Conservation (phyloP, 1,140 invertebrate species). For the Metopolophium dirhodum region DNA sequence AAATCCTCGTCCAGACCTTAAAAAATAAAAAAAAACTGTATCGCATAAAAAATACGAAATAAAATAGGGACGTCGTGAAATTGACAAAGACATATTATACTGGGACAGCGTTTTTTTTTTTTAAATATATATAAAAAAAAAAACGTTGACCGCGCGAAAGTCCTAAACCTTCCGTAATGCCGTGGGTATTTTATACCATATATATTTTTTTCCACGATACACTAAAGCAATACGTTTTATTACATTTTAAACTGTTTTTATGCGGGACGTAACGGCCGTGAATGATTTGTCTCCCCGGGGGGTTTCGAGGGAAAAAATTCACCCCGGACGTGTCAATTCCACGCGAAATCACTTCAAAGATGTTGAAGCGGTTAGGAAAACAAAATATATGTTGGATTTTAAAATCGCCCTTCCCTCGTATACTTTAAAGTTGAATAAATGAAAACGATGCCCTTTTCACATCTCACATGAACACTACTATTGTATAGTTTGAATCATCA, state of each 20-base stretch:
- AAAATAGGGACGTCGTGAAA: constrained; percentile 56
- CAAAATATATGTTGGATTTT: constrained; percentile 45
- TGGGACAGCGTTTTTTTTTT: constrained; percentile 34
- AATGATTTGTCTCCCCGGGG: constrained; percentile 53
- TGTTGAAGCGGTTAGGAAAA: constrained; percentile 43
- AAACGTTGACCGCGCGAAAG: constrained; percentile 54
- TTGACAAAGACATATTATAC: constrained; percentile 57
- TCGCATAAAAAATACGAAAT: constrained; percentile 48
- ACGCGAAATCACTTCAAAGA: constrained; percentile 53
- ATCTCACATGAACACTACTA: neutral
- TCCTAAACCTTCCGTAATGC: constrained; percentile 51
- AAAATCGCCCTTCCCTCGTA: neutral
- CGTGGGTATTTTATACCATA: constrained; percentile 38
- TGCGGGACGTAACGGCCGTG: constrained; percentile 54
- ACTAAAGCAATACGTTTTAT: constrained; percentile 53
- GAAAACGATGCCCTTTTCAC: constrained; percentile 26
- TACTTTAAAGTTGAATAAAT: constrained; percentile 26
- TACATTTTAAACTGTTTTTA: constrained; percentile 57
- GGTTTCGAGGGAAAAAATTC: constrained; percentile 53
- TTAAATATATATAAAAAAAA: constrained; percentile 44
- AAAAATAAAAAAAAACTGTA: constrained; percentile 41
- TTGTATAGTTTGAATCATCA: neutral
- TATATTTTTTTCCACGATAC: constrained; percentile 37
- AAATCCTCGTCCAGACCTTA: constrained; percentile 45
- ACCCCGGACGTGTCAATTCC: constrained; percentile 55